A percentile compares a stretch with the other conserved stretches of the same genome.
These are phyloP conservation scores for Odontothrips loti DNA, from an alignment of 2,888 invertebrate species.

Conservation along the genomic window DNA sequence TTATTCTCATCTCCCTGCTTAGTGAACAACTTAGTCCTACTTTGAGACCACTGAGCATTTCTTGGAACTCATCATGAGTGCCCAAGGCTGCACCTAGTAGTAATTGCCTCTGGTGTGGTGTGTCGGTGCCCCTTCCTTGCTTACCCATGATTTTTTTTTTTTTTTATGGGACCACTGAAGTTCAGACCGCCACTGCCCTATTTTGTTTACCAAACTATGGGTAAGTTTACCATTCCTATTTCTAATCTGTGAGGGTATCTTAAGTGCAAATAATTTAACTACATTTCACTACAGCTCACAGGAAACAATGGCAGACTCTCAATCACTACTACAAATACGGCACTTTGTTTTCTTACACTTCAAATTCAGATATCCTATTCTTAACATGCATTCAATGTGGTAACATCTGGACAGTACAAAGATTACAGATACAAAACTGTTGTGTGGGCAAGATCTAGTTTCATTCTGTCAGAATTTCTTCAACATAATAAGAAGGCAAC, in stretches of 20 bases:
- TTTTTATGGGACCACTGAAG: background rate
- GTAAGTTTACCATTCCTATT: background rate
- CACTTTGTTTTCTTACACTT: background rate
- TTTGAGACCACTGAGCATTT: too few relatives aligned
- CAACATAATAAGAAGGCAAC: background rate
- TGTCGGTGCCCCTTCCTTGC: too few relatives aligned
- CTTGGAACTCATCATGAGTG: too few relatives aligned
- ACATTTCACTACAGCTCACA: background rate
- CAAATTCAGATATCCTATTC: background rate
- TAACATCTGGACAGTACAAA: background rate
- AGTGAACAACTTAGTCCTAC: too few relatives aligned
- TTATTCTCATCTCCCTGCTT: too few relatives aligned
- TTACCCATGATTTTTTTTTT: background rate
- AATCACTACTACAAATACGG: constrained; percentile 6
- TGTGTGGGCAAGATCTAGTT: background rate
- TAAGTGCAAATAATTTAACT: background rate
- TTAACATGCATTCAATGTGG: background rate
- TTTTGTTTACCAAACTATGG: too few relatives aligned
- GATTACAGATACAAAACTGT: background rate
- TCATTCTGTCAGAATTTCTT: background rate
- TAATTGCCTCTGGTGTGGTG: too few relatives aligned
- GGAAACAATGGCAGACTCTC: background rate
- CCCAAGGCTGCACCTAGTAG: too few relatives aligned
- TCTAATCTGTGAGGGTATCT: background rate
- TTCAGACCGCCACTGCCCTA: too few relatives aligned